A percentile compares a stretch with the other conserved stretches of the same genome.
Conservation (phyloP, 1,140 invertebrate genomes). For the Tetranychus urticae region DNA sequence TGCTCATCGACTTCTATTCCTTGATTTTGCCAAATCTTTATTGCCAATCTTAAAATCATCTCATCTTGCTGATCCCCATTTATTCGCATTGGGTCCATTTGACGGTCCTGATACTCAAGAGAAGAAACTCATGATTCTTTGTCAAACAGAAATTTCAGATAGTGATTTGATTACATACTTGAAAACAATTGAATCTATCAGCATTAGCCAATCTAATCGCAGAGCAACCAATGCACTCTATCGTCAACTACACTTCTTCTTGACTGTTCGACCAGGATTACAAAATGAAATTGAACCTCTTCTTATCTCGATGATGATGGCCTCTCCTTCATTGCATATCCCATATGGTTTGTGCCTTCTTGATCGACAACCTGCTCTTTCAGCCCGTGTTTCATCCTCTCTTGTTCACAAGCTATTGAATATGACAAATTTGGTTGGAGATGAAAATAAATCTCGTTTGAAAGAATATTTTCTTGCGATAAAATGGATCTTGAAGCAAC, state of each 20-base stretch:
- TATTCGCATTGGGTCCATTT: constrained; percentile 8
- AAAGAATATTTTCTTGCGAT: constrained; percentile 1
- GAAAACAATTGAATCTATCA: not conserved
- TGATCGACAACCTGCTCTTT: not conserved
- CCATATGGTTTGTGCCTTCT: not conserved
- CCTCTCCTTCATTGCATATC: not conserved
- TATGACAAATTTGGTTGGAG: not conserved
- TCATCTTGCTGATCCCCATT: not conserved
- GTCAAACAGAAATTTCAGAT: constrained; percentile 2
- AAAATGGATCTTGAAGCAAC: not conserved
- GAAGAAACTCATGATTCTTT: constrained; percentile 11
- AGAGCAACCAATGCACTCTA: constrained; percentile 2
- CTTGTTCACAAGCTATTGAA: not conserved
- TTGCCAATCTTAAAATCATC: not conserved
- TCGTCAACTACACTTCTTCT: not conserved
- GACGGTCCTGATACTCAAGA: constrained; percentile 14
- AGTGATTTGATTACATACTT: constrained; percentile 1
- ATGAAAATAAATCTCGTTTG: not conserved
- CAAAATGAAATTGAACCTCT: not conserved
- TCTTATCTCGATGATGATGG: not conserved
- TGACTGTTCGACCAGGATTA: not conserved
- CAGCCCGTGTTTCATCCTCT: not conserved
- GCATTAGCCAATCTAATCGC: not conserved
- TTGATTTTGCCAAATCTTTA: constrained; percentile 7
- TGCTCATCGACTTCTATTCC: constrained; percentile 9